Evolutionary conservation across 1,140 invertebrate species (phyloP).

Genomic region (Apis laboriosa): DNA sequence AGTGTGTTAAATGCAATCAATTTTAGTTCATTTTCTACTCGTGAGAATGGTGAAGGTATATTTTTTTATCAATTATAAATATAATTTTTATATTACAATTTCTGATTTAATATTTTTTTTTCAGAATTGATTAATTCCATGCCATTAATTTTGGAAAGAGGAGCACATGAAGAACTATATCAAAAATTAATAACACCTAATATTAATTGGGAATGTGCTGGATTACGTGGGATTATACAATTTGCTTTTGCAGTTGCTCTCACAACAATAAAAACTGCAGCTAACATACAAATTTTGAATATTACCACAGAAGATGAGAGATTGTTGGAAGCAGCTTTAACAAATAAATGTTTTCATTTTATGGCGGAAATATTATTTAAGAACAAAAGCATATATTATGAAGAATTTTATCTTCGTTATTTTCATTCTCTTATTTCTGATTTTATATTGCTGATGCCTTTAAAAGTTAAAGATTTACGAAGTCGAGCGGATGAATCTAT

Average conservation of each 20-base stretch:
- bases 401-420: constrained; percentile 92
- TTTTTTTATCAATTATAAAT: not conserved
- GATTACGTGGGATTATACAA: constrained; percentile 87
- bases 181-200: constrained; percentile 82
- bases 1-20: constrained; percentile 92
- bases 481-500: constrained; percentile 94
- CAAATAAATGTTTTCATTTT: constrained; percentile 91
- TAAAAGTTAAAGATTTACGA: constrained; percentile 92
- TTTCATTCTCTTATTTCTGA: constrained; percentile 94
- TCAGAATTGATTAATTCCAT: constrained; percentile 86
- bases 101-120: constrained; percentile 39
- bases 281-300: constrained; percentile 72
- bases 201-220: constrained; percentile 84
- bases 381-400: constrained; percentile 86
- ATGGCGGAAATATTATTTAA: constrained; percentile 87
- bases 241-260: constrained; percentile 91
- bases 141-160: constrained; percentile 87
- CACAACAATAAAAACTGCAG: constrained; percentile 87
- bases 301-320: constrained; percentile 78
- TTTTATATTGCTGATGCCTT: constrained; percentile 95
- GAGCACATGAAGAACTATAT: constrained; percentile 82
- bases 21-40: constrained; percentile 87
- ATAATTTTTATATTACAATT: constrained; percentile 14
- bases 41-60: constrained; percentile 83
- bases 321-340: constrained; percentile 89